Base-by-base conservation (phyloP, 2,888 invertebrate genomes). In the Petrolisthes cinctipes region DNA sequence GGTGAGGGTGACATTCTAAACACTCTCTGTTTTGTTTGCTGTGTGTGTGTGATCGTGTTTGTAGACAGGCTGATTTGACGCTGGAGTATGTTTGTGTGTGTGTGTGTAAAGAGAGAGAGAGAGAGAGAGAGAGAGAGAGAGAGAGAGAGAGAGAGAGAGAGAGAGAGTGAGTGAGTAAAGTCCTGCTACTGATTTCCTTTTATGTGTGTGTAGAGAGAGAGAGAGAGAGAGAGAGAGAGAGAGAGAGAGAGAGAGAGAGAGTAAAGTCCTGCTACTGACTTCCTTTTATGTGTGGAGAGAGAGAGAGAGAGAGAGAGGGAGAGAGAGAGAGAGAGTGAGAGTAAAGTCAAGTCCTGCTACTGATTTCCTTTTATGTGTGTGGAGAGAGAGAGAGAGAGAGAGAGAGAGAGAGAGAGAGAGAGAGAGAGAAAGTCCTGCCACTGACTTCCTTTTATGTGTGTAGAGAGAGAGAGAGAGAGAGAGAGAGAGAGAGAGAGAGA, bases 241-340 rank as follows among this genome's bases (percentile, higher is more conserved):
- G 54, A 71, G 23, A 37, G 71, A 51, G 17, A 23, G 17, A 20
- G 14, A 73, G 37, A 56, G 37, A 51, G 83, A n/a, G 54, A 54
- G 54, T 4, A 23, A 71, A 4, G 56, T 11, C 2, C 37, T 37
- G 37, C 37, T 37, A 37, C 37, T 37, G 37, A 37, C 37, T 37
- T 37, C 37, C 37, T 37, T 37, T 37, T 37, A n/a, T n/a, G n/a
- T 51, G 73, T 20, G 17, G 73, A 17, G 73, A 54, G 17, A 56
- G 7, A 53, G 37, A 17, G 66, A 61, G 82, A 61, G 51, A 66
- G 82, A 23, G 14, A 66, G 51, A 23, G 82, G 37, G 53, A 23
- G 54, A 80, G 68, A 53, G 68, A 82, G 82, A 53, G 82, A 23
- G 23, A 61, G 82, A 82, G 71, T 53, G 56, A 80, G 80, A 80